Percentiles rank a stretch among this genome's conserved stretches.
Evolutionary conservation across 1,140 invertebrate genomes (phyloP).

Genomic region (Megalonaias nervosa): DNA sequence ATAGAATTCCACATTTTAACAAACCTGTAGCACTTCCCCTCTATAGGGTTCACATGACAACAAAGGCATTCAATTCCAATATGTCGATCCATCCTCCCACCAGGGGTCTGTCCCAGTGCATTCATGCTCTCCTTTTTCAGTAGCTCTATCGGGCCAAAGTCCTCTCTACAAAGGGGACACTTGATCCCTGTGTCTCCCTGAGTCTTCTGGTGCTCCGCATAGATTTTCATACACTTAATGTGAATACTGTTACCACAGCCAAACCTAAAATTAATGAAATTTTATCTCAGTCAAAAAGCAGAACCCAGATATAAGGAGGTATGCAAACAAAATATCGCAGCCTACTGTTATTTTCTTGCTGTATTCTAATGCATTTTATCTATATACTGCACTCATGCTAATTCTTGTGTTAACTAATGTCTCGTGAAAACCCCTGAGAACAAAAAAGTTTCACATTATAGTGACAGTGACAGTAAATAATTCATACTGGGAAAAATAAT

Average conservation of each 20-base stretch:
- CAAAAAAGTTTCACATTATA: too few species aligned
- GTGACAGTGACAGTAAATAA: too few species aligned
- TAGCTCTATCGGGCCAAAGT: slow-evolving; percentile 69
- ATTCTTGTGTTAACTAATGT: too few species aligned
- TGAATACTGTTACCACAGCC: slow-evolving; percentile 72
- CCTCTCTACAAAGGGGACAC: slow-evolving; percentile 71
- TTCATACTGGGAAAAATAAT: too few species aligned
- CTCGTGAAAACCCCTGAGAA: too few species aligned
- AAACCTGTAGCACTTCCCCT: slow-evolving; percentile 72
- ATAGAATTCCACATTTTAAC: not conserved
- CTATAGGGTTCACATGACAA: slow-evolving; percentile 65
- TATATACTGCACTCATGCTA: too few species aligned
- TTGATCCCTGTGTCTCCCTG: slow-evolving; percentile 64
- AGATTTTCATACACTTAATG: slow-evolving; percentile 72
- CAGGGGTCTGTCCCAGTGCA: slow-evolving; percentile 41
- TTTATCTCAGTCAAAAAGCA: not conserved
- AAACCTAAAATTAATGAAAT: slow-evolving; percentile 51
- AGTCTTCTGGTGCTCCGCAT: slow-evolving; percentile 70
- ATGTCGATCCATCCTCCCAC: slow-evolving; percentile 60
- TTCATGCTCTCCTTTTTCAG: slow-evolving; percentile 67
- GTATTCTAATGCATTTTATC: too few species aligned
- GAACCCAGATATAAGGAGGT: too few species aligned
- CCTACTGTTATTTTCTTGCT: too few species aligned
- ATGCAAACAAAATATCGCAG: too few species aligned
- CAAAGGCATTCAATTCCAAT: slow-evolving; percentile 59